Percentiles rank a stretch among this genome's conserved stretches.
These are phyloP conservation scores for Cosmia trapezina DNA, from an alignment of 2,888 invertebrate species.

Conservation along the genomic window DNA sequence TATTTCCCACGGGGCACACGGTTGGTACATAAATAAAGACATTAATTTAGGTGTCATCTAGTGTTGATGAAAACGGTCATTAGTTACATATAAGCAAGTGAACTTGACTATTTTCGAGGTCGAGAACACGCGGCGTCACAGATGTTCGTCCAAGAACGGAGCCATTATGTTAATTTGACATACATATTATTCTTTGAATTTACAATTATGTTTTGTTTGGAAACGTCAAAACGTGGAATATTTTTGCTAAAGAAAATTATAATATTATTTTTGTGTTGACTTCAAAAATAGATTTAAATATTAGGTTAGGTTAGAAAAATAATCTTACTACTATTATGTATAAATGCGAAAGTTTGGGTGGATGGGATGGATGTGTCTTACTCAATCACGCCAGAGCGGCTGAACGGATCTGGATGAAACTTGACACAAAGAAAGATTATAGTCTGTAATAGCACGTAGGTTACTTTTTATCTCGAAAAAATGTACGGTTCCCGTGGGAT, in stretches of 20 bases:
- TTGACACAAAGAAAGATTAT: too few species aligned
- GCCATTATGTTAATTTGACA: slow-evolving; percentile 36
- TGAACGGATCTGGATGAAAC: too few species aligned
- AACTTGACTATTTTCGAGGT: slow-evolving; percentile 60
- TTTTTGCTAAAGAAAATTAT: neutral
- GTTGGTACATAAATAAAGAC: neutral
- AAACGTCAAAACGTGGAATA: neutral
- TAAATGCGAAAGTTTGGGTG: too few species aligned
- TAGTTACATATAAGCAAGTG: slow-evolving; percentile 53
- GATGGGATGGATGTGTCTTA: too few species aligned
- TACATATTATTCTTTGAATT: slow-evolving; percentile 10
- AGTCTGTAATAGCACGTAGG: too few species aligned
- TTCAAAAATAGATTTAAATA: too few species aligned
- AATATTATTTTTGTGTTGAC: too few species aligned
- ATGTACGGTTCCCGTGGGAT: too few species aligned
- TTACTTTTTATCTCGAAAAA: too few species aligned
- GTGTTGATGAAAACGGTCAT: neutral
- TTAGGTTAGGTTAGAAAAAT: too few species aligned
- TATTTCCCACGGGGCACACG: neutral
- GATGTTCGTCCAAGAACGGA: slow-evolving; percentile 7
- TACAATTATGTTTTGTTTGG: slow-evolving; percentile 4
- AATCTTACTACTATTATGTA: too few species aligned
- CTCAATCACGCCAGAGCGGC: too few species aligned
- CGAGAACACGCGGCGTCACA: neutral
- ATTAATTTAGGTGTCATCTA: neutral